A percentile compares a stretch with the other conserved stretches of the same genome.
Conservation (phyloP, 1,140 invertebrate genomes). For the Ganaspis sp. region DNA sequence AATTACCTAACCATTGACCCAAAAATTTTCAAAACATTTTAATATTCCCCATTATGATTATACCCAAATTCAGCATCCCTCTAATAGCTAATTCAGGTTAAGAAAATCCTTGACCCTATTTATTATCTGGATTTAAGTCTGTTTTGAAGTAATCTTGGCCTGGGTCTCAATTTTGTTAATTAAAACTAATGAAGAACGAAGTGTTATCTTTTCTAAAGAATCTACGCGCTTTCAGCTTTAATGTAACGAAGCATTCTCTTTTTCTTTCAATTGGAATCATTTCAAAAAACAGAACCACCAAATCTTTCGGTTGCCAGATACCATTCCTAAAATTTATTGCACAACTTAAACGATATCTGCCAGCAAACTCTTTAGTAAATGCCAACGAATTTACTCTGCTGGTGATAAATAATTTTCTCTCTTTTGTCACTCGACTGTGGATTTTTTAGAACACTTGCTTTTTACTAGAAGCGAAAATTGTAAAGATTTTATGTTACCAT, state of each 20-base stretch:
- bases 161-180: neutral
- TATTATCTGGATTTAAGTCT: neutral
- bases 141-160: neutral
- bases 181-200: neutral
- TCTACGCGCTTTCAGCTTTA: neutral
- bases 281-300: neutral
- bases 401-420: neutral
- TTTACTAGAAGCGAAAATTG: no score
- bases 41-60: no score
- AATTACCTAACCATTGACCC: no score
- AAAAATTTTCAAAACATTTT: no score
- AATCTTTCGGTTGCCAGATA: constrained; percentile 11
- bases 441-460: no score
- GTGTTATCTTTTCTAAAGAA: neutral
- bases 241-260: neutral
- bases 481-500: no score
- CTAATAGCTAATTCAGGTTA: no score
- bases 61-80: no score
- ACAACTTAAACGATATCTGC: neutral
- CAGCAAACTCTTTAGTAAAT: constrained; percentile 12
- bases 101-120: neutral
- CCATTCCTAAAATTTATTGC: neutral
- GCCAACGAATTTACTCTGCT: neutral
- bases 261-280: neutral
- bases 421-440: neutral